phyloP scores from a whole-genome alignment of 2,797 vertebrate species.

The Melanogrammus aeglefinus region DNA sequence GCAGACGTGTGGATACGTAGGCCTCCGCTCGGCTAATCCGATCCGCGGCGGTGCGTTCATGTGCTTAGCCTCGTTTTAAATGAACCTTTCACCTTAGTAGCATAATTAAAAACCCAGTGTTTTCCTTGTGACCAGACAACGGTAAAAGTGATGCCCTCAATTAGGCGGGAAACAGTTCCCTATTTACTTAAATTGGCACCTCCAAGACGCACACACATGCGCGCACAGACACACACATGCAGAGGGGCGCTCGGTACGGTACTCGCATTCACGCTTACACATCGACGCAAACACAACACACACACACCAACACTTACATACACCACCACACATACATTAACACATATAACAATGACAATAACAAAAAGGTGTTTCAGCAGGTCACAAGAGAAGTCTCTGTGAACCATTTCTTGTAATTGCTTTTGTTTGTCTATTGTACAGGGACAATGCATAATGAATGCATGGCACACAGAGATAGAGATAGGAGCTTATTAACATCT shows the following conservation, averaged over 20 bases:
- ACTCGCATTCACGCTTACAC: neutral
- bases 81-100: constrained; percentile 61
- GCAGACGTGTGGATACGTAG: constrained; percentile 32
- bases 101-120: constrained; percentile 30
- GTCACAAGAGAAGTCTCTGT: neutral
- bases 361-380: neutral
- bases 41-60: constrained; percentile 31
- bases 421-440: neutral
- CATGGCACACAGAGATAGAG: neutral
- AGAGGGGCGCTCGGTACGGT: neutral
- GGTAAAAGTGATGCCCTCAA: constrained; percentile 26
- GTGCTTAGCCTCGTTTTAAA: constrained; percentile 43
- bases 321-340: no score
- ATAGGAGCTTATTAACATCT: neutral
- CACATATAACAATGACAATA: neutral
- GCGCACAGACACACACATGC: neutral
- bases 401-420: neutral
- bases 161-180: constrained; percentile 15
- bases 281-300: neutral
- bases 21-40: constrained; percentile 37
- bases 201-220: neutral
- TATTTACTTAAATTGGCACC: constrained; percentile 35
- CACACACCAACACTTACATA: neutral
- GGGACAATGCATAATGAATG: neutral
- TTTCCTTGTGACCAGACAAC: constrained; percentile 28